A percentile compares a stretch with the other conserved stretches of the same genome.
phyloP scores from a whole-genome alignment of 53 echinoderm and acorn worm species.

The Henricia sp. region DNA sequence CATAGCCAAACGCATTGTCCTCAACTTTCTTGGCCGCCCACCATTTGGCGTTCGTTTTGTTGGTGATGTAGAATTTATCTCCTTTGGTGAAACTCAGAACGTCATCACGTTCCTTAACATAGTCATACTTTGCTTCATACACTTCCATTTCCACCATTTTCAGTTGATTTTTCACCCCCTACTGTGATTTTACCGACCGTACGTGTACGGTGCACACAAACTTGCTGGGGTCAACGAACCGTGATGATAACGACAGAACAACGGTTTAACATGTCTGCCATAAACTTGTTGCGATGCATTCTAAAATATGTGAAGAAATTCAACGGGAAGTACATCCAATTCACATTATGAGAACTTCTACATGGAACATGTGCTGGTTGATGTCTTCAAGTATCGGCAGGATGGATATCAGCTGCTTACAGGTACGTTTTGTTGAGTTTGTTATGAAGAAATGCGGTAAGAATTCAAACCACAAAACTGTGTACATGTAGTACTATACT shows the following conservation, averaged over 20 bases:
- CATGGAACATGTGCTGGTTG: background rate
- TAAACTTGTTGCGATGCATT: background rate
- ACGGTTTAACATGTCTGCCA: background rate
- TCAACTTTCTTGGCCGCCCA: conserved; percentile 84
- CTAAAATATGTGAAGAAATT: background rate
- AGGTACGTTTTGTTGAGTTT: conserved; percentile 4
- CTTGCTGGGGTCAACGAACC: background rate
- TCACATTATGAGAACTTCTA: background rate
- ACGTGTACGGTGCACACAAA: background rate
- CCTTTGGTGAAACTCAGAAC: conserved; percentile 93
- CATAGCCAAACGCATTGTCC: conserved; percentile 82
- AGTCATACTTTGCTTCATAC: conserved; percentile 90
- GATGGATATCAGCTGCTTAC: conserved; percentile 20
- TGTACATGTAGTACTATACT: too few species aligned
- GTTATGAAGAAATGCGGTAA: background rate
- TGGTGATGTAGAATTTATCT: conserved; percentile 85
- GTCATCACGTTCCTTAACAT: conserved; percentile 80
- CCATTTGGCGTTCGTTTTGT: conserved; percentile 86
- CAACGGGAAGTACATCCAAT: background rate
- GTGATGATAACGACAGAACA: too few species aligned
- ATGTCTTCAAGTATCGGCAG: background rate
- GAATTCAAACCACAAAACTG: too few species aligned
- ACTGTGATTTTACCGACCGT: background rate
- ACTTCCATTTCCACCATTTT: conserved; percentile 63
- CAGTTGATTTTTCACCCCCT: background rate